A percentile compares a stretch with the other conserved stretches of the same genome.
Evolutionary conservation across 2,888 invertebrate species (phyloP).

Genomic region (Xanthorhoe spadicearia): DNA sequence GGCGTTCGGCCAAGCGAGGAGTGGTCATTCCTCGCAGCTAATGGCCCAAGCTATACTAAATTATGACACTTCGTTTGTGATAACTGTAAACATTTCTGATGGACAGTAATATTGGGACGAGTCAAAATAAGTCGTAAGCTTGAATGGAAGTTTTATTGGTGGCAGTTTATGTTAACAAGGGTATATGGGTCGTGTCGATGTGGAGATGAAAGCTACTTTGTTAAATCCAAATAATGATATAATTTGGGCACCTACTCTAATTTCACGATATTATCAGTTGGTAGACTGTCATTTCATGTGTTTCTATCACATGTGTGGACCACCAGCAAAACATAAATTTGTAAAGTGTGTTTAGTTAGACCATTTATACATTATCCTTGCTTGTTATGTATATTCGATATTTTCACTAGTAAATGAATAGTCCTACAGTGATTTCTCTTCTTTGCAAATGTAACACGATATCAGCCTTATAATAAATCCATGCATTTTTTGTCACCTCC

Average conservation of each 20-base stretch:
- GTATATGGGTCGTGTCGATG: conserved; percentile 31
- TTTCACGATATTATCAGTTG: no score
- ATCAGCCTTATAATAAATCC: background rate
- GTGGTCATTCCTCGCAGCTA: conserved; percentile 64
- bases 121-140: conserved; percentile 37
- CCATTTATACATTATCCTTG: no score
- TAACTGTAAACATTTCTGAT: conserved; percentile 53
- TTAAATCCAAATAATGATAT: background rate
- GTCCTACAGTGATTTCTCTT: no score
- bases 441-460: background rate
- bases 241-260: no score
- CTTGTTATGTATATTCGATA: no score
- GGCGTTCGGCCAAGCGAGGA: conserved; percentile 55
- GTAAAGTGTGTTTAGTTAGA: no score
- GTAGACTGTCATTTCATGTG: no score
- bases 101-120: conserved; percentile 42
- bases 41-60: conserved; percentile 67
- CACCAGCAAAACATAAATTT: no score
- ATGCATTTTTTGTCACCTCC: background rate
- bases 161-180: conserved; percentile 23
- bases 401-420: no score
- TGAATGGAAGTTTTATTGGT: conserved; percentile 33
- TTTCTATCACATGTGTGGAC: no score
- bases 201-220: conserved; percentile 19
- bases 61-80: conserved; percentile 66